These are phyloP conservation scores for Antitype chi DNA, from an alignment of 2,888 invertebrate species.

Conservation along the genomic window DNA sequence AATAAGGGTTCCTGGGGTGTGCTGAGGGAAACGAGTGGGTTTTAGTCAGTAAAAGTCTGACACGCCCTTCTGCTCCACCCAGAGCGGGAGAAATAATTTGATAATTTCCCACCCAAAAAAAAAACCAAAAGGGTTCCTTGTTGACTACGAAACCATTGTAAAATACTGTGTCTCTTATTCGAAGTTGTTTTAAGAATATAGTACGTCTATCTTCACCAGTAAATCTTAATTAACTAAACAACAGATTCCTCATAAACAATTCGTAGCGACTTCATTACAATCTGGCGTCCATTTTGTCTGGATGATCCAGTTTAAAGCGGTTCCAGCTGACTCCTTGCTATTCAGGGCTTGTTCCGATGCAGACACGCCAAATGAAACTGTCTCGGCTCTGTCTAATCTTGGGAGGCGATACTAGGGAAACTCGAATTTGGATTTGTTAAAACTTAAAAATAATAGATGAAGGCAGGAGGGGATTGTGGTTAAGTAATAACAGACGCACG, in stretches of 20 bases:
- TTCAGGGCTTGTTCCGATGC: slow-evolving; percentile 74
- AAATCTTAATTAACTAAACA: slow-evolving; percentile 63
- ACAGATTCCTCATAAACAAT: slow-evolving; percentile 62
- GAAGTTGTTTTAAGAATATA: too few species aligned
- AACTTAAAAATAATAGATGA: not conserved
- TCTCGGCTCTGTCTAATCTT: slow-evolving; percentile 77
- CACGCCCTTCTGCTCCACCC: too few species aligned
- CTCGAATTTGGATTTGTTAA: slow-evolving; percentile 24
- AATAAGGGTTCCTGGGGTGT: too few species aligned
- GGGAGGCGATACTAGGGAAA: slow-evolving; percentile 61
- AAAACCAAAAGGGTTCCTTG: too few species aligned
- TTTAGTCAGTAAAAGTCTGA: too few species aligned
- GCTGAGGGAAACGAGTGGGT: too few species aligned
- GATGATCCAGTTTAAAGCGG: slow-evolving; percentile 72
- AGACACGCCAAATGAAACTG: slow-evolving; percentile 79
- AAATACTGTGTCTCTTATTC: too few species aligned
- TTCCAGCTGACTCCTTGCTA: slow-evolving; percentile 75
- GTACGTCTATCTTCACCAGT: not conserved
- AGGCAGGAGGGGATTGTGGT: too few species aligned
- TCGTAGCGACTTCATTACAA: slow-evolving; percentile 70
- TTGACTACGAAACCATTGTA: too few species aligned
- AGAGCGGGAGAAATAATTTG: too few species aligned
- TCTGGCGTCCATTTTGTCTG: slow-evolving; percentile 71
- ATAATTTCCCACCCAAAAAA: too few species aligned
- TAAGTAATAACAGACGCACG: too few species aligned